Conservation (phyloP, 2,797 vertebrate genomes). For the Phrynocephalus vlangalii region DNA sequence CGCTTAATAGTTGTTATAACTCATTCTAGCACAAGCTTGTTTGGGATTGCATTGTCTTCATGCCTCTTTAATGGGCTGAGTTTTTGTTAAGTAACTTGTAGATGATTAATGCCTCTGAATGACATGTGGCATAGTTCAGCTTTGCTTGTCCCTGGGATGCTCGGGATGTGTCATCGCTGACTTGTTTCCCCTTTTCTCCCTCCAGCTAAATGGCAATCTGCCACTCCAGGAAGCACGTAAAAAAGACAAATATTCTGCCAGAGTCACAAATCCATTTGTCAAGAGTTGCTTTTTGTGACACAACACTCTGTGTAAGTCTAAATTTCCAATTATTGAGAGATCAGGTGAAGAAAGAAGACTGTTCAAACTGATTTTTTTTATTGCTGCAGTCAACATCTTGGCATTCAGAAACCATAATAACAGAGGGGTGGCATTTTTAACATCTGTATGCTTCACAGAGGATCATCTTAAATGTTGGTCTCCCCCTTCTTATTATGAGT, state of each 20-base stretch:
- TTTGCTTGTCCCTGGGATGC: slow-evolving; percentile 72
- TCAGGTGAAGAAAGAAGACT: slow-evolving; percentile 41
- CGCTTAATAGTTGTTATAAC: slow-evolving; percentile 61
- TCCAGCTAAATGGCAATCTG: slow-evolving; percentile 74
- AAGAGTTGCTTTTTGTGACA: slow-evolving; percentile 40
- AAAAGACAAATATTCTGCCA: slow-evolving; percentile 68
- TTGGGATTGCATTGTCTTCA: slow-evolving; percentile 77
- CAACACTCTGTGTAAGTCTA: slow-evolving; percentile 63
- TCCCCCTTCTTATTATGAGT: not conserved
- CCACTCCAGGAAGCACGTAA: slow-evolving; percentile 58
- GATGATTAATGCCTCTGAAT: slow-evolving; percentile 78
- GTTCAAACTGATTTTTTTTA: slow-evolving; percentile 60
- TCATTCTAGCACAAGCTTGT: slow-evolving; percentile 73
- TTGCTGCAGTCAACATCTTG: slow-evolving; percentile 56
- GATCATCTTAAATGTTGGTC: not conserved
- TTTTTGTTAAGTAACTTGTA: slow-evolving; percentile 76
- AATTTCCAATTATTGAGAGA: slow-evolving; percentile 69
- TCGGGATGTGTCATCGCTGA: slow-evolving; percentile 68
- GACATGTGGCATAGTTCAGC: slow-evolving; percentile 70
- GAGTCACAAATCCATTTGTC: slow-evolving; percentile 63
- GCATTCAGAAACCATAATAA: slow-evolving; percentile 56
- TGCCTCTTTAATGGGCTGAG: slow-evolving; percentile 74
- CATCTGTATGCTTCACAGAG: slow-evolving; percentile 44
- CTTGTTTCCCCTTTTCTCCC: slow-evolving; percentile 70
- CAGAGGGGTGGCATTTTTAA: slow-evolving; percentile 52